phyloP scores from a whole-genome alignment of 2,888 invertebrate genomes.

The Poecilobothrus nobilitatus region DNA sequence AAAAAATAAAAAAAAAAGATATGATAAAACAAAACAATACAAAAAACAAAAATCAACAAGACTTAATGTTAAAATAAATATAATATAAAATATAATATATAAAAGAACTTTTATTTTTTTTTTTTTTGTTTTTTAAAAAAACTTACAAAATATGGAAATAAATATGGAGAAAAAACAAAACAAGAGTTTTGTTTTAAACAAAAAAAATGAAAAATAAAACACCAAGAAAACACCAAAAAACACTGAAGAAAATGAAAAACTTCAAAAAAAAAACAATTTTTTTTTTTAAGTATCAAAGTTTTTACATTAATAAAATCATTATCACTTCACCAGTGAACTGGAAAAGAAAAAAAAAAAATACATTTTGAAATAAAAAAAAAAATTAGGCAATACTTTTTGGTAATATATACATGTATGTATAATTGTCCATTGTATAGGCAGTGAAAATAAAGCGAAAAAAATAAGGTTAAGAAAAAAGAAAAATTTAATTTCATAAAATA shows the following conservation, averaged over 20 bases:
- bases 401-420: no score
- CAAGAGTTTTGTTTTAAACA: neutral
- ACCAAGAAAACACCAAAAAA: neutral
- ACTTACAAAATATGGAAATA: neutral
- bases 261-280: neutral
- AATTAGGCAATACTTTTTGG: neutral
- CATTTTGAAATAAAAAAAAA: neutral
- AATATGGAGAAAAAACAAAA: neutral
- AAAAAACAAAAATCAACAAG: no score
- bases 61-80: no score
- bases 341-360: neutral
- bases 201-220: neutral
- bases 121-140: neutral
- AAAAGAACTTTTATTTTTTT: no score
- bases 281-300: conserved; percentile 6
- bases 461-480: neutral
- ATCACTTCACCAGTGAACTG: conserved; percentile 3
- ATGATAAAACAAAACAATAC: no score
- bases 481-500: neutral
- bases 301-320: conserved; percentile 4
- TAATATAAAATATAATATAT: no score
- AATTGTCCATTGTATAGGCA: no score
- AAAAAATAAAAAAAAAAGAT: no score
- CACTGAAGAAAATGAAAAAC: neutral
- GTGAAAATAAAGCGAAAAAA: no score